Conservation (phyloP, 2,113 vertebrate species). For the Piliocolobus tephrosceles region DNA sequence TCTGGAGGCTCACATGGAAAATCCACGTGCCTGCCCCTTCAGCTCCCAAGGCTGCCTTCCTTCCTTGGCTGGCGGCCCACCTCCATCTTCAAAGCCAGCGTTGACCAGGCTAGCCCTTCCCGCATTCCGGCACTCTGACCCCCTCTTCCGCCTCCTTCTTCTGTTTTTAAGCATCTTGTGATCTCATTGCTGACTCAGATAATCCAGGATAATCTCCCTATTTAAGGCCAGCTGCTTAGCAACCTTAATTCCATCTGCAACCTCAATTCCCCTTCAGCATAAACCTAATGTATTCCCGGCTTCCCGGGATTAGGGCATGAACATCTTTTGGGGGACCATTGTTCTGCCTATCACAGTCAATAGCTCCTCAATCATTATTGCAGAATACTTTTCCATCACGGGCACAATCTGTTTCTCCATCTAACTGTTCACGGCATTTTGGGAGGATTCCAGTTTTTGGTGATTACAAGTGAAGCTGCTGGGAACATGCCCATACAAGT, state of each 20-base stretch:
- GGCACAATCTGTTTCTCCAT: accelerated
- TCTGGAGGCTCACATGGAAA: background rate
- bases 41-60: background rate
- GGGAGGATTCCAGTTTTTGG: background rate
- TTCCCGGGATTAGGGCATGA: background rate
- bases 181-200: background rate
- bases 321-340: accelerated
- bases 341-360: accelerated
- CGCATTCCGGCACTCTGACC: background rate
- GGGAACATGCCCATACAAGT: accelerated
- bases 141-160: background rate
- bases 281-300: accelerated
- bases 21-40: background rate
- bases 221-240: background rate
- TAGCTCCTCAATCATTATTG: background rate
- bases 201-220: background rate
- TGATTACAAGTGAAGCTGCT: accelerated
- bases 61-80: background rate
- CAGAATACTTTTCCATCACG: accelerated
- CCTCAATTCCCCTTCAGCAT: background rate
- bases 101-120: background rate
- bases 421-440: accelerated
- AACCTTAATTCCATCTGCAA: background rate
- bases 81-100: background rate
- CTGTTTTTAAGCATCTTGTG: background rate